phyloP scores from a whole-genome alignment of 2,888 invertebrate genomes.

The Scaptomyza tumidula region DNA sequence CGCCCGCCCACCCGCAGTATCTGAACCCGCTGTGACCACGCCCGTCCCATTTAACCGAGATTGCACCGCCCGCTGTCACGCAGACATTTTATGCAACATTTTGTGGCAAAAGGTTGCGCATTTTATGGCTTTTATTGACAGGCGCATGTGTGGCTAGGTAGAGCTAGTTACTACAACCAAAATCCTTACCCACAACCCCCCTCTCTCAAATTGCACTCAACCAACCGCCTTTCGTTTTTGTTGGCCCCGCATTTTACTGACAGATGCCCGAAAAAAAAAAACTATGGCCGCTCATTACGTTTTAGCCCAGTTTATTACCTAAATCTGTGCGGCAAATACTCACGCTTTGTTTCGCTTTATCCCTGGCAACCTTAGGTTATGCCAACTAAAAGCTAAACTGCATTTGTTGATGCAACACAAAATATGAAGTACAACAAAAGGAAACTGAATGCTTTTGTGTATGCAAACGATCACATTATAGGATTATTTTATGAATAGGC shows the following conservation, averaged over 20 bases:
- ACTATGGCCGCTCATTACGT: constrained; percentile 9
- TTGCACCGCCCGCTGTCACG: constrained; percentile 35
- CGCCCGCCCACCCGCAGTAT: not conserved
- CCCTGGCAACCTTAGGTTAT: not conserved
- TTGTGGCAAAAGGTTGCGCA: constrained; percentile 46
- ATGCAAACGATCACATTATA: not conserved
- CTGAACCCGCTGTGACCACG: constrained; percentile 43
- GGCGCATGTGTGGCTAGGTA: constrained; percentile 24
- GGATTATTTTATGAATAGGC: not conserved
- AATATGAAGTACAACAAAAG: not conserved
- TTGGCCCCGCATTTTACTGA: constrained; percentile 27
- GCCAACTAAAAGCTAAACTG: not conserved
- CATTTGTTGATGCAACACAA: constrained; percentile 5
- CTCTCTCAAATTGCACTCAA: not conserved
- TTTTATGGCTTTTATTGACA: constrained; percentile 56
- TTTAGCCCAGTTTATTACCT: constrained; percentile 1
- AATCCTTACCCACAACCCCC: not conserved
- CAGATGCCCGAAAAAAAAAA: constrained; percentile 27
- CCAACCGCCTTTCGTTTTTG: constrained; percentile 9
- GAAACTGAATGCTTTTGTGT: not conserved
- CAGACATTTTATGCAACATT: constrained; percentile 66
- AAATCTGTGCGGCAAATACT: not conserved
- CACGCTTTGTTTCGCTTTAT: not conserved
- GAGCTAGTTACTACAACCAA: not conserved
- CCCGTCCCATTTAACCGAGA: constrained; percentile 38